Evolutionary conservation across 2,113 vertebrate species (phyloP).

Genomic region (Leptobrachium leishanense): DNA sequence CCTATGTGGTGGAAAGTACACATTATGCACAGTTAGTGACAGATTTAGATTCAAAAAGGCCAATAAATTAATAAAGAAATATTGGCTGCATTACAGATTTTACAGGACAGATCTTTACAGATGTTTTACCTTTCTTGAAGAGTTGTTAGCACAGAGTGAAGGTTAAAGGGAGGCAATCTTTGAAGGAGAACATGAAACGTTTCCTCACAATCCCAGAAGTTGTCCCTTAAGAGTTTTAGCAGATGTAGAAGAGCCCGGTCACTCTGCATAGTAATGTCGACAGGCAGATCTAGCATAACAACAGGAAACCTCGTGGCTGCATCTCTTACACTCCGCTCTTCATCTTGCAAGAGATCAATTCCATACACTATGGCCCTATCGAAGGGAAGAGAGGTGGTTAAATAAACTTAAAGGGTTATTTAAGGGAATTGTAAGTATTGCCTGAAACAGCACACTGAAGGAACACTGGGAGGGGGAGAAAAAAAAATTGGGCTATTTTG

Average conservation of each 20-base stretch:
- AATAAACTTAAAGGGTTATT: too few relatives aligned
- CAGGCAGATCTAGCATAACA: not conserved
- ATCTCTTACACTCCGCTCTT: constrained; percentile 71
- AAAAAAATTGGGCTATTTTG: too few relatives aligned
- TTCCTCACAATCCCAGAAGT: constrained; percentile 62
- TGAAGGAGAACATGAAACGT: constrained; percentile 68
- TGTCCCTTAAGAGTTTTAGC: constrained; percentile 68
- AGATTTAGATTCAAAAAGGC: too few relatives aligned
- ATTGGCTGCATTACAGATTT: too few relatives aligned
- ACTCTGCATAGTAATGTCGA: constrained; percentile 60
- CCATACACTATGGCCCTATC: constrained; percentile 67
- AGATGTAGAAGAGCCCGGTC: constrained; percentile 70
- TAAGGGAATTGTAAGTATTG: not conserved
- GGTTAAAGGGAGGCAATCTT: constrained; percentile 70
- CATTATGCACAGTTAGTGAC: too few relatives aligned
- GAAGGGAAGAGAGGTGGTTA: not conserved
- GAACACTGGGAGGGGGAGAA: too few relatives aligned
- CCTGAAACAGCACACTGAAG: not conserved
- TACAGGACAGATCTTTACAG: too few relatives aligned
- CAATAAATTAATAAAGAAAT: too few relatives aligned
- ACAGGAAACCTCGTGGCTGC: constrained; percentile 71
- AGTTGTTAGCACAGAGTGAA: constrained; percentile 63
- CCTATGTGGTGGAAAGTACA: too few relatives aligned
- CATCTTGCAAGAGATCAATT: constrained; percentile 79
- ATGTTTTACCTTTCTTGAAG: constrained; percentile 51